phyloP scores from a whole-genome alignment of 1,140 invertebrate genomes.

The Dendrolimus kikuchii region DNA sequence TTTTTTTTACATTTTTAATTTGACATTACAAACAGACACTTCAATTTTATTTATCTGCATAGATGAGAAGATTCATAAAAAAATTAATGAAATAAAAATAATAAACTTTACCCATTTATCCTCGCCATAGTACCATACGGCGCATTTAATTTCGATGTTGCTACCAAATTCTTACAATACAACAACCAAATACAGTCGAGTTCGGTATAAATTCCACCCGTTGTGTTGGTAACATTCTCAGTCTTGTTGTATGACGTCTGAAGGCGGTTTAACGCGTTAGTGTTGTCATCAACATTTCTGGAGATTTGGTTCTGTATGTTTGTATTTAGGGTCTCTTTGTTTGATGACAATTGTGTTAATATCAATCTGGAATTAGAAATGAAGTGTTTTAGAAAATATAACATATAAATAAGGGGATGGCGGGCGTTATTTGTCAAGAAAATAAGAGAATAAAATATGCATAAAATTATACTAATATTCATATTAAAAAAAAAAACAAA shows the following conservation, averaged over 20 bases:
- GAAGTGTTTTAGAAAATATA: not conserved
- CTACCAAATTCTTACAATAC: slow-evolving; percentile 75
- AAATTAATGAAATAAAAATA: slow-evolving; percentile 1
- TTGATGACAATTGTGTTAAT: slow-evolving; percentile 36
- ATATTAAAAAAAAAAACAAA: no score
- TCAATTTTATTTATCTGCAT: no score
- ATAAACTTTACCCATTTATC: slow-evolving; percentile 73
- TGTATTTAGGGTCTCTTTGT: slow-evolving; percentile 25
- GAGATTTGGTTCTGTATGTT: slow-evolving; percentile 41
- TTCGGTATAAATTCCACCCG: slow-evolving; percentile 34
- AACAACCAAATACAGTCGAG: slow-evolving; percentile 76
- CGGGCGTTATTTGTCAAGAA: no score
- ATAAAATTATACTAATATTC: no score
- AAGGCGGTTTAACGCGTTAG: slow-evolving; percentile 42
- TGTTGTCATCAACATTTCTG: slow-evolving; percentile 42
- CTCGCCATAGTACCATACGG: slow-evolving; percentile 75
- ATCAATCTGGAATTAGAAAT: slow-evolving; percentile 31
- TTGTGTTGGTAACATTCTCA: slow-evolving; percentile 21
- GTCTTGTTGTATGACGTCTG: slow-evolving; percentile 37
- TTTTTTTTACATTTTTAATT: no score
- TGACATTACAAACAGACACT: no score
- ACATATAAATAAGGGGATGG: no score
- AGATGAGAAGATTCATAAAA: no score
- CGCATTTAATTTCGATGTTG: slow-evolving; percentile 69
- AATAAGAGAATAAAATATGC: no score